Conservation (phyloP, 2,113 vertebrate genomes). For the Rhegmatorhina hoffmannsi region DNA sequence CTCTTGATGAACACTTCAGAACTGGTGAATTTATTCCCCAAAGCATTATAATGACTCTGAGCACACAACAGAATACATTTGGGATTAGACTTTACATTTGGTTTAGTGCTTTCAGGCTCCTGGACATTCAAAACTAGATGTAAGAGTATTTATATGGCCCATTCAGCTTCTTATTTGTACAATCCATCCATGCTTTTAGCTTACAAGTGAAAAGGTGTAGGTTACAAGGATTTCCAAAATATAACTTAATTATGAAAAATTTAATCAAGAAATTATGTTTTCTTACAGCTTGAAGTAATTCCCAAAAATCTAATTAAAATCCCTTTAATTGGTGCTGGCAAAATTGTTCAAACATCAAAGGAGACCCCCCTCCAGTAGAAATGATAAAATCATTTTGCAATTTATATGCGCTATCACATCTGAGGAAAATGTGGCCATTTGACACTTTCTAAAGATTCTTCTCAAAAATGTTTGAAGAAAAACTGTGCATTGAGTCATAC, state of each 20-base stretch:
- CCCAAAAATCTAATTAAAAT: conserved; percentile 40
- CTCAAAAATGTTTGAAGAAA: not conserved
- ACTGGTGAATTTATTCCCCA: not conserved
- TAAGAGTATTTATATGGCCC: not conserved
- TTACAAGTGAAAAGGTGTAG: conserved; percentile 6
- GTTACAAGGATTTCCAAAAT: conserved; percentile 7
- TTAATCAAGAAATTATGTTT: conserved; percentile 48
- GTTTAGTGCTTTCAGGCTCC: not conserved
- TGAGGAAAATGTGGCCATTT: not conserved
- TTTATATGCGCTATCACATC: not conserved
- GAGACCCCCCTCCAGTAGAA: not conserved
- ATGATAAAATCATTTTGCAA: conserved; percentile 31
- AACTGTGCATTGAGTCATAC: not conserved
- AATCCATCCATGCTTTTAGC: not conserved
- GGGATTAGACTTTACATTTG: not conserved
- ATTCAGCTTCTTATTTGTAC: not conserved
- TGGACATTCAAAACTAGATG: not conserved
- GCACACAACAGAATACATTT: not conserved
- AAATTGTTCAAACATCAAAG: conserved; percentile 41
- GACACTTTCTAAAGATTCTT: not conserved
- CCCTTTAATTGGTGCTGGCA: conserved; percentile 25
- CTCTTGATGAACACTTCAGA: not conserved
- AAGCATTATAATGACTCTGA: not conserved
- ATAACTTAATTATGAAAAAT: conserved; percentile 33
- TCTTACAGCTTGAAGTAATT: conserved; percentile 27